Evolutionary conservation across 1,140 invertebrate genomes (phyloP), one percentile per base, ranked within the genome.

Genomic region (Musca domestica): DNA sequence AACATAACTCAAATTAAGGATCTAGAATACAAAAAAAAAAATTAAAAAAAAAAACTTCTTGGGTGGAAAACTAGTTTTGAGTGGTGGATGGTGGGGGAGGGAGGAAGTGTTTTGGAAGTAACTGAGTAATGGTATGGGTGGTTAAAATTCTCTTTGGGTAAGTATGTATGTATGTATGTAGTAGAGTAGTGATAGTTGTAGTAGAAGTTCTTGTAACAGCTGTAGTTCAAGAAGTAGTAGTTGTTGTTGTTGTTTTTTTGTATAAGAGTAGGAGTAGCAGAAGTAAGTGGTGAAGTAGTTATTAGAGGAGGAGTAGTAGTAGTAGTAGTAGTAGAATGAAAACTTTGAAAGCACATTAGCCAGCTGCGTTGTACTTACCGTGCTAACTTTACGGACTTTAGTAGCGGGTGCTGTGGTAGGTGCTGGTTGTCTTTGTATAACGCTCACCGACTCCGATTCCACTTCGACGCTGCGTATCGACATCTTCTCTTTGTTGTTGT

Each of bases 401-500:
- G 84, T 87, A 79, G 84, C 73, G 80, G 74, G 76, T 85, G 85
- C 78, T 85, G 85, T 83, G 83, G 84, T 78, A 83, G 82, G 85
- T 87, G 83, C 83, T 85, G 86, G 84, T 84, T 81, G 77, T 86
- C 85, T 84, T 86, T 90, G 89, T 82, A 92, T 89, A 82, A 93
- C 92, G 87, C 90, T 93, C 83, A 93, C 87, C 77, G 93, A 94
- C 83, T 93, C 87, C 77, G 93, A 94, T 82, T 94, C 92, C 74
- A 91, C 87, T 79, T 87, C 87, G 74, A 92, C 92, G 78, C 93
- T 95, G 78, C 92, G 88, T 70, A 95, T 90, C 83, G 92, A 95
- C 88, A 94, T 93, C 81, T 92, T 91, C 82, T 96, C 94, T 79
- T 93, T 92, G 74, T 90, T 89, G 85, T 94, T 93, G 84, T 91